A percentile compares a stretch with the other conserved stretches of the same genome.
Conservation (phyloP, 23 tunicate species). For the Aplidium turbinatum region DNA sequence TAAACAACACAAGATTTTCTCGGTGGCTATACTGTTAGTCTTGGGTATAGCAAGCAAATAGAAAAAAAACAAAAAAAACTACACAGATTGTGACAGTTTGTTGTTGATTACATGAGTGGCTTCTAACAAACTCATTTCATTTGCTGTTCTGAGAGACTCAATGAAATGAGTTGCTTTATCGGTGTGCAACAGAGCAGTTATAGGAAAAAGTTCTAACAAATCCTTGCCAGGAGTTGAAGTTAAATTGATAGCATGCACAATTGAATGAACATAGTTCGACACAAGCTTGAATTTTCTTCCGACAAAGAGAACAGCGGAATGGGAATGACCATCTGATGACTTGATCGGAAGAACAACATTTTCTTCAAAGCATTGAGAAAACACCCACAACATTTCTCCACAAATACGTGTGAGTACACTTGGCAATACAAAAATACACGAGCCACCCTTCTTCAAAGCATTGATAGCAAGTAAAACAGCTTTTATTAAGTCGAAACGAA, state of each 20-base stretch:
- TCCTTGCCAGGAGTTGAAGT: not conserved
- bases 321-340: not conserved
- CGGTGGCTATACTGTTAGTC: no score
- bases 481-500: conserved; percentile 9
- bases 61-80: no score
- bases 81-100: not conserved
- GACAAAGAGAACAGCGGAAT: conserved; percentile 36
- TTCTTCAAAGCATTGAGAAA: conserved; percentile 39
- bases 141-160: conserved; percentile 16
- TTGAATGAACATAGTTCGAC: not conserved
- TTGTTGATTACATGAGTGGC: conserved; percentile 1
- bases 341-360: conserved; percentile 4
- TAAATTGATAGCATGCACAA: not conserved
- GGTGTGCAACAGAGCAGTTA: conserved; percentile 27
- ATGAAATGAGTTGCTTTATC: conserved; percentile 15
- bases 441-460: conserved; percentile 6
- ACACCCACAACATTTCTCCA: conserved; percentile 41
- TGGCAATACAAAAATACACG: conserved; percentile 4
- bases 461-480: not conserved
- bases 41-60: no score
- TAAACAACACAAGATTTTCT: no score
- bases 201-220: conserved; percentile 34
- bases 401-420: conserved; percentile 26
- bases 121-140: conserved; percentile 31
- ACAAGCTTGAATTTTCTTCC: conserved; percentile 3